Base-by-base conservation (phyloP, 2,113 vertebrate species). In the Condylura cristata region DNA sequence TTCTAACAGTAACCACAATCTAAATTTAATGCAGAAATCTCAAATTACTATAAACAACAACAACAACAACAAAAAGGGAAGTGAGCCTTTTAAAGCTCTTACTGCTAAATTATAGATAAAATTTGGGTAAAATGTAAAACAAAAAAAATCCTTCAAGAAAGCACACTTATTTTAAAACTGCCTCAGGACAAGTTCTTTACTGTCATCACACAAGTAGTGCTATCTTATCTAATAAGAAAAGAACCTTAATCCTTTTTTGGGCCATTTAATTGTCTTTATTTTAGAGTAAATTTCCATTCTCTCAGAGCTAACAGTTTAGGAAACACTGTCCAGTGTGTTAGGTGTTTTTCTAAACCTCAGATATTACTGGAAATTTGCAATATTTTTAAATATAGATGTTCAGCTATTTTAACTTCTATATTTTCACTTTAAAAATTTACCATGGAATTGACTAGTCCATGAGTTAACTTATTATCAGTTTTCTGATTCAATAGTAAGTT, bases 1-100 rank as follows among this genome's bases (percentile, higher is more conserved):
- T 92, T 96, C 90, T 78, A 95, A 96, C 75, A 88, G 93, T 16
- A 93, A 88, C 82, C 56, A 93, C 88, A 75, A 86, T 95, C 71
- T 76, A 94, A 91, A 91, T 39, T 87, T 32, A 95, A 88, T 53
- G 60, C 46, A 94, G 41, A 95, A 94, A 61, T 84, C 85, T 93
- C 53, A 82, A 86, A 90, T 87, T 88, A 96, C 68, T 88, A 93
- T 46, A 48, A 92, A 86, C 60, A 92, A 86, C n/a, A n/a, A n/a
- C n/a, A n/a, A n/a, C n/a, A n/a, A n/a, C n/a, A n/a, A n/a, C n/a
- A 8, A 72, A 91, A 88, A 44, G 78, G 66, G 24, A 96, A 89
- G 44, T 65, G 32, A 85, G 20, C 44, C 89, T 89, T 92, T 51
- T 58, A 81, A 82, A 78, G 34, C 24, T 82, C 80, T 96, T 37